A percentile compares a stretch with the other conserved stretches of the same genome.
Evolutionary conservation across 1,140 invertebrate species (phyloP).

Genomic region (Papilio machaon): DNA sequence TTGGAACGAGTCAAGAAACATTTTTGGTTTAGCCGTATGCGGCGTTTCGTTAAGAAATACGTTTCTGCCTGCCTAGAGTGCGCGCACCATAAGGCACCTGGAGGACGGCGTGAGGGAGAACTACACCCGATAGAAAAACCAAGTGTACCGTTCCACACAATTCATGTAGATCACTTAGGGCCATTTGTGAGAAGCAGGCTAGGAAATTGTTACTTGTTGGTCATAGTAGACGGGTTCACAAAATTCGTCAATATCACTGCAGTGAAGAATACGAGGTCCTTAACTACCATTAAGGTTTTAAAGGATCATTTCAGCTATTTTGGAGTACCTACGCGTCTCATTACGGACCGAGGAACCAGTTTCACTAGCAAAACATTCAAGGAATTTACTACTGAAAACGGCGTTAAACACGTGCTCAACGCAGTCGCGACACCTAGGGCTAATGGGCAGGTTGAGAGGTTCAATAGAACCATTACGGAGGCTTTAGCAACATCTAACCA

Average conservation of each 20-base stretch:
- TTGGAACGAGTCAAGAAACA: constrained; percentile 30
- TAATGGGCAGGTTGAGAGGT: constrained; percentile 37
- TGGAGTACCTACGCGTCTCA: constrained; percentile 39
- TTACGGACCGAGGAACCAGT: constrained; percentile 40
- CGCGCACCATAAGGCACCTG: constrained; percentile 42
- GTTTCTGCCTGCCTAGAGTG: constrained; percentile 41
- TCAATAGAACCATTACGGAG: constrained; percentile 30
- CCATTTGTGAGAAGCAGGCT: constrained; percentile 32
- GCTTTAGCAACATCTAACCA: constrained; percentile 18
- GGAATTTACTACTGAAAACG: constrained; percentile 1
- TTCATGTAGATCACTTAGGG: constrained; percentile 35
- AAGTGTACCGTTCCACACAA: constrained; percentile 24
- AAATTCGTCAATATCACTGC: constrained; percentile 38
- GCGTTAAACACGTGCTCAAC: constrained; percentile 36
- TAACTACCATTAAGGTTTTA: constrained; percentile 36
- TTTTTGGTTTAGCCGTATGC: constrained; percentile 44
- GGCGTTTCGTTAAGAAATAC: constrained; percentile 44
- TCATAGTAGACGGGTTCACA: constrained; percentile 40
- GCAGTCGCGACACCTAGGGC: constrained; percentile 39
- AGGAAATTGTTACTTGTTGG: constrained; percentile 33
- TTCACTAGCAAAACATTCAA: constrained; percentile 43
- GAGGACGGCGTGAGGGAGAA: constrained; percentile 28
- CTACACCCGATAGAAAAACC: constrained; percentile 30
- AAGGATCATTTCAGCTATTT: constrained; percentile 41
- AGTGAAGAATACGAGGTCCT: constrained; percentile 38